A percentile compares a stretch with the other conserved stretches of the same genome.
Evolutionary conservation across 2,113 vertebrate species (phyloP).

Genomic region (Symphodus melops): DNA sequence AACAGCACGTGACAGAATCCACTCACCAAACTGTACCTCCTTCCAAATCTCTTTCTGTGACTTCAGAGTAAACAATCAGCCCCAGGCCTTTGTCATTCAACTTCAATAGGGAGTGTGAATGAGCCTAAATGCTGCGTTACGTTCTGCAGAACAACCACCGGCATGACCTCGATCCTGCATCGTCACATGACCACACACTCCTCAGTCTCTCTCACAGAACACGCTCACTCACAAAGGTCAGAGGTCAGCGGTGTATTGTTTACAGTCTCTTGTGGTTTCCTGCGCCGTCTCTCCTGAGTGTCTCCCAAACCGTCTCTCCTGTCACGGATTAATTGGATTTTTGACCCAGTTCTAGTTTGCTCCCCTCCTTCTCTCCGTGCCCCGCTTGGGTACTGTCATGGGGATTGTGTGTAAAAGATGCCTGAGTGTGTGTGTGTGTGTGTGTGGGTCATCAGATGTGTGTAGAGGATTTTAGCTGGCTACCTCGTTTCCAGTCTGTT

Average conservation of each 20-base stretch:
- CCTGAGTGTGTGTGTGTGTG: conserved; percentile 22
- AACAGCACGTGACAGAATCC: too few relatives aligned
- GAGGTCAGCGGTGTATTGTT: conserved; percentile 51
- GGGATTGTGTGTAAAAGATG: conserved; percentile 24
- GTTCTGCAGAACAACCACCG: conserved; percentile 10
- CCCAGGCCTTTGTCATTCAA: neutral
- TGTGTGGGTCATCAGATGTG: conserved; percentile 19
- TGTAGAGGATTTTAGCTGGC: conserved; percentile 50
- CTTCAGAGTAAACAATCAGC: too few relatives aligned
- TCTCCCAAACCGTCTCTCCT: conserved; percentile 52
- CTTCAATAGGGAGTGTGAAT: conserved; percentile 1
- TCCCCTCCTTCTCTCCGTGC: conserved; percentile 36
- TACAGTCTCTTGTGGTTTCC: conserved; percentile 44
- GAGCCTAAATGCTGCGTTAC: neutral
- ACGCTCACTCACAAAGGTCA: conserved; percentile 43
- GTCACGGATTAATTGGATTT: conserved; percentile 80
- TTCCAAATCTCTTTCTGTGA: too few relatives aligned
- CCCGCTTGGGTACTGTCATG: conserved; percentile 35
- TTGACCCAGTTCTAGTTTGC: conserved; percentile 72
- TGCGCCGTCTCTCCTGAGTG: conserved; percentile 39
- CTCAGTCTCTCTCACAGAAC: neutral
- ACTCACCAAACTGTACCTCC: too few relatives aligned
- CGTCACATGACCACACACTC: conserved; percentile 2
- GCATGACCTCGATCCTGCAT: conserved; percentile 33
- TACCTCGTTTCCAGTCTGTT: conserved; percentile 55